Conservation (phyloP, 23 tunicate genomes). For the Oikopleura dioica region DNA sequence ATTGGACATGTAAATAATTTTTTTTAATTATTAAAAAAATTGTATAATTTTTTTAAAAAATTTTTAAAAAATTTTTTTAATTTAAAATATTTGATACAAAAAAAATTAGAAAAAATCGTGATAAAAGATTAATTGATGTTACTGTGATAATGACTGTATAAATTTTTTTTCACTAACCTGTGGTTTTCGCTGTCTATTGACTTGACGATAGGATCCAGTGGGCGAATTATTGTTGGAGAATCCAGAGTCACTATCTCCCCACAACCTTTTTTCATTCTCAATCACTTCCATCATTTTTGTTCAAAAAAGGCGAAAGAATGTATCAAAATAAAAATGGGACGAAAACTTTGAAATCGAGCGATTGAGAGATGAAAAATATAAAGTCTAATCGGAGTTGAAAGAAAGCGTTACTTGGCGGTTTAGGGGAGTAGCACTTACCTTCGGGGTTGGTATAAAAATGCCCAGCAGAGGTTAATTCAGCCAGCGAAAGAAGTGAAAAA, state of each 20-base stretch:
- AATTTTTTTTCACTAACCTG: neutral
- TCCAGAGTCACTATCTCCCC: neutral
- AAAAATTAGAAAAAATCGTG: neutral
- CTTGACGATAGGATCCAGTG: neutral
- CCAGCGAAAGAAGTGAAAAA: too few relatives aligned
- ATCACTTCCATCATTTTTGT: constrained; percentile 9
- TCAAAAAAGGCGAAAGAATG: too few relatives aligned
- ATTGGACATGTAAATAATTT: too few relatives aligned
- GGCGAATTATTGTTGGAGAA: neutral
- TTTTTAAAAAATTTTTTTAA: neutral
- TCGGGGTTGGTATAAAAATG: too few relatives aligned
- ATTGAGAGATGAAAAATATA: constrained; percentile 13
- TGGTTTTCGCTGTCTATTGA: constrained; percentile 11
- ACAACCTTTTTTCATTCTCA: constrained; percentile 13
- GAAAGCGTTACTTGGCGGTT: too few relatives aligned
- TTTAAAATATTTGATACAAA: neutral
- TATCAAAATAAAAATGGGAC: too few relatives aligned
- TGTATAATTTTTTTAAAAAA: neutral
- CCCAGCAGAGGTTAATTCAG: too few relatives aligned
- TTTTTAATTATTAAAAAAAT: too few relatives aligned
- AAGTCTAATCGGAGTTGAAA: too few relatives aligned
- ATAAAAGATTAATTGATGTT: neutral
- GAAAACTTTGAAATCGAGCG: too few relatives aligned
- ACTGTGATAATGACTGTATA: neutral
- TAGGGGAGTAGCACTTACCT: too few relatives aligned